Base-by-base conservation (phyloP, 64 coral and sea anemone genomes). In the Montipora foliosa region DNA sequence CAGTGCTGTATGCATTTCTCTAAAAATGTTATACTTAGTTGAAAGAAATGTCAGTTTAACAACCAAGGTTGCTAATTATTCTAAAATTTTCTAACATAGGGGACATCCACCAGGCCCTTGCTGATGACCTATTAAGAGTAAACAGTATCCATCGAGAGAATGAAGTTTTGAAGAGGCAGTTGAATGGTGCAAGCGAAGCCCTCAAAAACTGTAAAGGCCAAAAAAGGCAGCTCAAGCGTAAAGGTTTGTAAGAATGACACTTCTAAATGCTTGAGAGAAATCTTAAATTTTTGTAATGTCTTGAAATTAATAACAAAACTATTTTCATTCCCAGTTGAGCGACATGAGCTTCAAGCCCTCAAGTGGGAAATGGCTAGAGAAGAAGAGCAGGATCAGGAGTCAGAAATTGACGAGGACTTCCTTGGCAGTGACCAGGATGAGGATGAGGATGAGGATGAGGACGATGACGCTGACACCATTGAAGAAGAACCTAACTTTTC, bases 391-490 rank as follows among this genome's bases (percentile, higher is more conserved):
- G 10, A 4, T 66, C 61, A 66, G 12, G 61, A 66, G 11, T 66
- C 61, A 1, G 12, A 66, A 75, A 3, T 44, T 45, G 51, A 12
- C 17, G 69, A 77, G 14, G 71, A 77, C 47, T 47, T 12, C 6
- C 61, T n/a, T 37, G 90, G 15, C 44, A 81, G 76, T 52, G 57
- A 93, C 5, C 51, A 68, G 73, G 91, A 49, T 25, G 0, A 25
- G 25, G 25, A 25, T 25, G 25, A 25, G 25, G 25, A 25, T 47
- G 19, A 87, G 1, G 55, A 67, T 44, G 90, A 76, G 51, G 24
- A 89, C 3, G 51, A 60, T 24, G 80, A 92, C 46, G 37, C 37
- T 50, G 82, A 83, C 49, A 79, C 88, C 1, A 68, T 79, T 0
- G 25, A 25, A 25, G 25, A 25, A 25, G 25, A 25, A 25, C 25